Percentiles rank a stretch among this genome's conserved stretches.
These are phyloP conservation scores for Motacilla tschutschensis DNA, from an alignment of 2,113 vertebrate genomes.

Conservation along the genomic window DNA sequence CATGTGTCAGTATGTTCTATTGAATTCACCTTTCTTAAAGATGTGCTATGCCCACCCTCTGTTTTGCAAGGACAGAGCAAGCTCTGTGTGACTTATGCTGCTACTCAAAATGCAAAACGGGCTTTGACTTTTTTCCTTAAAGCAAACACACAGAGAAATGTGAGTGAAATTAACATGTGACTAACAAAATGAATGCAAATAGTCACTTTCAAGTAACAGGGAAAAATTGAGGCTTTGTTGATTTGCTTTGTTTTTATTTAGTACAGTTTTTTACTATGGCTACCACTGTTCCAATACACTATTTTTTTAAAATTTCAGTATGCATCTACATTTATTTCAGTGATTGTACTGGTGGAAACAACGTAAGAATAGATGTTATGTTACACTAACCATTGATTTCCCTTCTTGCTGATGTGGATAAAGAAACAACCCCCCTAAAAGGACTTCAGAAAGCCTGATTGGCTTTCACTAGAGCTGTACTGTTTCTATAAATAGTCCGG, in stretches of 20 bases:
- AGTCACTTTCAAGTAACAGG: neutral
- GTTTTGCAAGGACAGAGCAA: neutral
- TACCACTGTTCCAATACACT: neutral
- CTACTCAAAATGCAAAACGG: neutral
- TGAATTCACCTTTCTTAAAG: neutral
- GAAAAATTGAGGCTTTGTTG: neutral
- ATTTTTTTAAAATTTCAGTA: neutral
- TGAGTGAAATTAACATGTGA: neutral
- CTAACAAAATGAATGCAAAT: neutral
- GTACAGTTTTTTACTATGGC: neutral
- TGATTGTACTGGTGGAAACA: neutral
- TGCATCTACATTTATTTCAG: neutral
- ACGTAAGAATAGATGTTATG: neutral
- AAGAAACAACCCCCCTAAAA: neutral
- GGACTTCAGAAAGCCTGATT: neutral
- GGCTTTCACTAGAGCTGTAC: constrained; percentile 31
- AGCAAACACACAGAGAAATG: neutral
- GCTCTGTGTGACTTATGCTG: neutral
- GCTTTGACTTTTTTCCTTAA: neutral
- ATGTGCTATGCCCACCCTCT: neutral
- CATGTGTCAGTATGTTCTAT: neutral
- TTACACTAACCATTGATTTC: neutral
- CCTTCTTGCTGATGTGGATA: neutral
- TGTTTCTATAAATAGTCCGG: constrained; percentile 30
- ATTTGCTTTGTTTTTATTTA: neutral